Conservation (phyloP, 1,140 invertebrate species). For the Oreohelix idahoensis region DNA sequence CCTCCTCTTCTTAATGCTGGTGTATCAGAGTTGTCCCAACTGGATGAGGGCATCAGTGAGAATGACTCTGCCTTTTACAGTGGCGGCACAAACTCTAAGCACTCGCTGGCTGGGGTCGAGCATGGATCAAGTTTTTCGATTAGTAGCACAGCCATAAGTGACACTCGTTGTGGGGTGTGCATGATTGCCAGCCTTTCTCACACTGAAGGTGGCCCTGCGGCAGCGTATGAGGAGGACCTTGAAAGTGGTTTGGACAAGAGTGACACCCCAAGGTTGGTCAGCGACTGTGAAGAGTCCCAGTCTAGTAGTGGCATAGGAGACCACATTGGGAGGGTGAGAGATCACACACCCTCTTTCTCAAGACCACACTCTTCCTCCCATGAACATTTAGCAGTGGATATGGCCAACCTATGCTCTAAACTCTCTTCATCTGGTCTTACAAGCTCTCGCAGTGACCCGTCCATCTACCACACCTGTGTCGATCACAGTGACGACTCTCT, state of each 20-base stretch:
- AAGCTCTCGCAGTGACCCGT: slow-evolving; percentile 63
- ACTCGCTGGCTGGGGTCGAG: slow-evolving; percentile 26
- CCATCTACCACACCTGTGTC: slow-evolving; percentile 59
- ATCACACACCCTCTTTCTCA: background rate
- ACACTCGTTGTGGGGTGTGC: slow-evolving; percentile 14
- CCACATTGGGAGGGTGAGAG: background rate
- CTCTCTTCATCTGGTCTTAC: slow-evolving; percentile 43
- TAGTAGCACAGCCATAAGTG: slow-evolving; percentile 13
- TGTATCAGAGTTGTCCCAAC: slow-evolving; percentile 44
- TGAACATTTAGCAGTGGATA: slow-evolving; percentile 28
- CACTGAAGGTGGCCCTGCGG: background rate
- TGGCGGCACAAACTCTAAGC: slow-evolving; percentile 38
- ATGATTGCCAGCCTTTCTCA: background rate
- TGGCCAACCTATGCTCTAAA: slow-evolving; percentile 31
- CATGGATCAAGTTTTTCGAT: slow-evolving; percentile 34
- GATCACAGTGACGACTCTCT: slow-evolving; percentile 48
- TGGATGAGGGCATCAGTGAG: slow-evolving; percentile 57
- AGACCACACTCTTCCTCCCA: slow-evolving; percentile 24
- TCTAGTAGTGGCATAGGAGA: slow-evolving; percentile 30
- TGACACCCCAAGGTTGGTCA: slow-evolving; percentile 14
- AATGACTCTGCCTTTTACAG: slow-evolving; percentile 52
- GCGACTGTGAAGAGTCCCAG: slow-evolving; percentile 30
- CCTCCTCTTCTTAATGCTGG: background rate
- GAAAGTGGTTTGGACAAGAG: slow-evolving; percentile 8
- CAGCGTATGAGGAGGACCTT: slow-evolving; percentile 1